Evolutionary conservation across 2,113 vertebrate species (phyloP), one percentile per base, ranked within the genome.

Genomic region (Corythornis vintsioides): DNA sequence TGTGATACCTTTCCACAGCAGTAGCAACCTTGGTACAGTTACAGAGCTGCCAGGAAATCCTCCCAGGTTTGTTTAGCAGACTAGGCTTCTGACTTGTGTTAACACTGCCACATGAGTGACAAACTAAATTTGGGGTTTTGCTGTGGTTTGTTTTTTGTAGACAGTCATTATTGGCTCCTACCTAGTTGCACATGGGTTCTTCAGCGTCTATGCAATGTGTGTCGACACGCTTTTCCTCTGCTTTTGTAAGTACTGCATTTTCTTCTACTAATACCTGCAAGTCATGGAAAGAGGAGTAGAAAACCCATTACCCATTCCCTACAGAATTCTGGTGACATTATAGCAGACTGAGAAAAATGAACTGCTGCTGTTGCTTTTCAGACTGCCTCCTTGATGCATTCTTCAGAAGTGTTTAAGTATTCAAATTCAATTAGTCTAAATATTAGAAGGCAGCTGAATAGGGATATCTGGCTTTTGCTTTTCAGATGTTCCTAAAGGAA

Each of bases 201-300:
- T 99, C 97, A 99, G 98, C 9, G 99, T 99, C 97, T 99, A 99
- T 93, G 98, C 98, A 97, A 99, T 99, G 98, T 99, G 99, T 94
- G 98, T 99, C n/a, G 99, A 99, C 95, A 99, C 99, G 0, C 97
- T 99, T 92, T 99, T 99, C 98, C 98, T 99, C 96, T 99, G 99
- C 96, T 99, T 99, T 96, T 99, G 99, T 99, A 97, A 99, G 99
- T 99, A 98, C 85, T 48, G 6, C 0, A 0, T 40, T 76, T 72
- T 80, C 48, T 70, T 83, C 83, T 40, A n/a, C 52, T 64, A 42
- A 64, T 72, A 47, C 21, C 63, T 73, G 72, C 53, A 77, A 55
- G 35, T 35, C 24, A 29, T 3, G 4, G 43, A 31, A 85, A 31
- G 43, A 78, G 29, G 35, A 89, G 45, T 65, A 78, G 87, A 93